Base-by-base conservation (phyloP, 2,888 invertebrate species). In the Harpalus rubripes region DNA sequence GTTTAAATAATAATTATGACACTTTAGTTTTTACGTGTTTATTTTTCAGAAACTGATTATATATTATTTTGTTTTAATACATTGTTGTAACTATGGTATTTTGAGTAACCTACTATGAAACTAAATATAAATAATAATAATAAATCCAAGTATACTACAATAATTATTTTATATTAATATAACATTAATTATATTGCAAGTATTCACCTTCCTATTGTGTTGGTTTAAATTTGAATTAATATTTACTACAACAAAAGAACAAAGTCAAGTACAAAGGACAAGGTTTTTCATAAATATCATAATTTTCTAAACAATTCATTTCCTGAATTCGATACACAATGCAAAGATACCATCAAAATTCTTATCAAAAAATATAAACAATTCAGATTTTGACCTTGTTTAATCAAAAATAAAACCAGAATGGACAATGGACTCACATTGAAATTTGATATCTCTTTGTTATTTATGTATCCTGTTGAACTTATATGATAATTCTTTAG, bases 201-300 rank as follows among this genome's bases (percentile, higher is more conserved):
- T 5, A 32, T 4, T 32, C 5, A 32, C 32, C 5, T 32, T 89
- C 12, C 65, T 52, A 52, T 12, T 10, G 8, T 12, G 10, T 3
- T 90, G 15, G 8, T 10, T 12, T 52, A 52, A 5, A 32, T 5
- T 32, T 32, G 12, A 52, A 52, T 10, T 52, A 52, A 52, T 52
- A 52, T 52, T 4, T 12, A 52, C 8, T 52, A 52, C 1, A 52
- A 52, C 44, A 52, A 8, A 12, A 7, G 12, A 52, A 52, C 7
- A 52, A 52, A 52, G 44, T 52, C 44, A 74, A 52, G 44, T 76
- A 56, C 76, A 76, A 76, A 76, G 76, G 18, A 18, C 76, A 76
- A 76, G 76, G 76, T 76, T 76, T 52, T 32, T 26, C 39, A 32
- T 41, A 68, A 68, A 32, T 10, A 68, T 68, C 52, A 72, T 39